Evolutionary conservation across 2,113 vertebrate genomes (phyloP).

Genomic region (Istiophorus platypterus): DNA sequence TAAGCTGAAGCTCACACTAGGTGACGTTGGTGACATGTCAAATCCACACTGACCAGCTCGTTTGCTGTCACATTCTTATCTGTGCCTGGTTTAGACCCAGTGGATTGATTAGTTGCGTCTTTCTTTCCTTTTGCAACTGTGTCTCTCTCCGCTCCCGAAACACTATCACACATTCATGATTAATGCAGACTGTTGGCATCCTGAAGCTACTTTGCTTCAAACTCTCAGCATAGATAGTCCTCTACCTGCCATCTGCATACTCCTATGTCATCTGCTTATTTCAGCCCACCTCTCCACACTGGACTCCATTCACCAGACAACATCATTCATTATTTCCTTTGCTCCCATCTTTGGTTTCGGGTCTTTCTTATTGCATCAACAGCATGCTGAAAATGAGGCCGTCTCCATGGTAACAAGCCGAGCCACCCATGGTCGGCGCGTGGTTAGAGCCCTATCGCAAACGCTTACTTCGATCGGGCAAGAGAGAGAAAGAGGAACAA

Average conservation of each 20-base stretch:
- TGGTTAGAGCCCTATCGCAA: slow-evolving; percentile 63
- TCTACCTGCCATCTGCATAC: slow-evolving; percentile 26
- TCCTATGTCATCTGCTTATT: slow-evolving; percentile 22
- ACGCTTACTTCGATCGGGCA: slow-evolving; percentile 62
- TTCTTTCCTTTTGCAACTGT: neutral
- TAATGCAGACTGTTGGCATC: slow-evolving; percentile 53
- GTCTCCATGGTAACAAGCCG: slow-evolving; percentile 80
- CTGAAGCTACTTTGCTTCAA: neutral
- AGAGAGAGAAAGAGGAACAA: slow-evolving; percentile 53
- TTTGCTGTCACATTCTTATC: slow-evolving; percentile 38
- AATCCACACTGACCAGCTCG: neutral
- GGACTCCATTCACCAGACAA: slow-evolving; percentile 47
- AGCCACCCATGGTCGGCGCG: slow-evolving; percentile 71
- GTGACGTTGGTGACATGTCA: neutral
- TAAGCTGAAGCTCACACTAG: neutral
- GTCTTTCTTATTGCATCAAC: slow-evolving; percentile 66
- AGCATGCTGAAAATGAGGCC: slow-evolving; percentile 79
- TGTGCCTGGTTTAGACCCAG: slow-evolving; percentile 1
- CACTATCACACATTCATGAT: slow-evolving; percentile 36
- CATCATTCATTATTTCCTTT: slow-evolving; percentile 72
- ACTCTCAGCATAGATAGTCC: slow-evolving; percentile 31
- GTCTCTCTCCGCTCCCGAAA: slow-evolving; percentile 33
- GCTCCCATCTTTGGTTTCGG: slow-evolving; percentile 44
- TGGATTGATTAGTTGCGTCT: slow-evolving; percentile 24
- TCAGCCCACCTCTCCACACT: neutral